phyloP scores from a whole-genome alignment of 2,113 vertebrate genomes.

The Chinchilla lanigera region DNA sequence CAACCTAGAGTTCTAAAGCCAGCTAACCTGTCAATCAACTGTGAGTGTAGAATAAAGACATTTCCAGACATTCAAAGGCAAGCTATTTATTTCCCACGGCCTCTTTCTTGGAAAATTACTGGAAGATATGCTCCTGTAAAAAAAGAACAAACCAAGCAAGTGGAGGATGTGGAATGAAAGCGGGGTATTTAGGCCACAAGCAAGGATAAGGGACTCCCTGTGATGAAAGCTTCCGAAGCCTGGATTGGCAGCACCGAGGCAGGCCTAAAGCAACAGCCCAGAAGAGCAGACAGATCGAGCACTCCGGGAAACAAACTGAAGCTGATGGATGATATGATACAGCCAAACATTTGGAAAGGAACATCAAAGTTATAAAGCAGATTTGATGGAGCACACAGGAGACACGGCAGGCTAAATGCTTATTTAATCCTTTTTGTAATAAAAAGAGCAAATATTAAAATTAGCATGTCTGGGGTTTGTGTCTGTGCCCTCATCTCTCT shows the following conservation, averaged over 20 bases:
- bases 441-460: constrained; percentile 20
- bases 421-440: not conserved
- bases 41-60: constrained; percentile 36
- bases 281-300: not conserved
- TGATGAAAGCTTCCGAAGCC: not conserved
- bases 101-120: constrained; percentile 40
- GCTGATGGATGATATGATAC: not conserved
- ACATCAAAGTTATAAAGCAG: not conserved
- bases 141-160: not conserved
- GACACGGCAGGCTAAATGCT: constrained; percentile 37
- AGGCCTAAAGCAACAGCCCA: not conserved
- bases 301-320: not conserved
- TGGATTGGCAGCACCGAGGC: not conserved
- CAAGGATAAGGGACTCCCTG: not conserved
- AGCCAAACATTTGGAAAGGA: constrained; percentile 23
- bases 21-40: constrained; percentile 51
- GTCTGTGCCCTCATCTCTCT: not conserved
- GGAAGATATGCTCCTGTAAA: not conserved
- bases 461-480: not conserved
- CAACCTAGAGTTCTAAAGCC: constrained; percentile 34
- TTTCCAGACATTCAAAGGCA: constrained; percentile 59
- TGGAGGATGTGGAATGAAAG: not conserved
- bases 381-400: not conserved
- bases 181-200: not conserved
- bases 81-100: constrained; percentile 24